Evolutionary conservation across 2,797 vertebrate genomes (phyloP).

Genomic region (Pygocentrus nattereri): DNA sequence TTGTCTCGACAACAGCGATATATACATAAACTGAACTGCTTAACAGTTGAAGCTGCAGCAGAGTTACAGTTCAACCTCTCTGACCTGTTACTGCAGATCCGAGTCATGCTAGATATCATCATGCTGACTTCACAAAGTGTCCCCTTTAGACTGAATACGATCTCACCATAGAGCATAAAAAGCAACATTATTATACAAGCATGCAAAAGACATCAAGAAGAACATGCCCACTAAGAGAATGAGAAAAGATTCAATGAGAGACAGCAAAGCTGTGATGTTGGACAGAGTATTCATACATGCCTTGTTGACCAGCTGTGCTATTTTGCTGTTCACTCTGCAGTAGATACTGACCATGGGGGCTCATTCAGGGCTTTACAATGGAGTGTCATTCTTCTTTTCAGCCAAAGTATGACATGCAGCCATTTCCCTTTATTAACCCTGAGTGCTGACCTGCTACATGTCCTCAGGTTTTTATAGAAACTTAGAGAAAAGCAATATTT

Average conservation of each 20-base stretch:
- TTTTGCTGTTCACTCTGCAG: background rate
- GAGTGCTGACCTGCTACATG: background rate
- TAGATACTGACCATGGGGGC: background rate
- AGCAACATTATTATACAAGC: background rate
- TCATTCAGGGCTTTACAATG: background rate
- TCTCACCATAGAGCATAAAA: background rate
- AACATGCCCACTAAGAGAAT: background rate
- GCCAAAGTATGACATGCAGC: background rate
- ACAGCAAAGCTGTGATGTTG: too few species aligned
- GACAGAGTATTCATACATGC: background rate
- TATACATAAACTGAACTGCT: too few species aligned
- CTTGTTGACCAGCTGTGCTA: background rate
- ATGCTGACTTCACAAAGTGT: constrained; percentile 1
- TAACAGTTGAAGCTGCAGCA: too few species aligned
- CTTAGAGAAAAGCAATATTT: background rate
- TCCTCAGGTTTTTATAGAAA: background rate
- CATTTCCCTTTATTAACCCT: background rate
- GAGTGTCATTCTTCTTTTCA: background rate
- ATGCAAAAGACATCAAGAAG: background rate
- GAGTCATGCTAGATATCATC: background rate
- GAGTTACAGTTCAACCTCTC: too few species aligned
- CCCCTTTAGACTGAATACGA: background rate
- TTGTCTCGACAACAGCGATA: too few species aligned
- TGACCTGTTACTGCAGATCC: constrained; percentile 6
- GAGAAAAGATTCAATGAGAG: background rate